Base-by-base conservation (phyloP, 2,888 invertebrate genomes). In the Julus scanicus region DNA sequence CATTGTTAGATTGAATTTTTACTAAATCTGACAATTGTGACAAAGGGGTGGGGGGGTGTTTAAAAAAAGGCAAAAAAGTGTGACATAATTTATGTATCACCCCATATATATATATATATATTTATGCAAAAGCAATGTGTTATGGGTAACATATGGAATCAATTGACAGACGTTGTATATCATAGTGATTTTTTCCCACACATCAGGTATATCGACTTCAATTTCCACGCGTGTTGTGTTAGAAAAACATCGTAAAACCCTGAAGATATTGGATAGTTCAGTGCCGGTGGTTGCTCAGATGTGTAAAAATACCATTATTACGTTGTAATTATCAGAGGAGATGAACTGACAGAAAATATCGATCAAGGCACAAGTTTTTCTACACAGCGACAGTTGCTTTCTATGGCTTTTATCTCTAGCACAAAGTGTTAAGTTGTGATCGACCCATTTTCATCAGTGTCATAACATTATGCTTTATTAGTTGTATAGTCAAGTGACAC, bases 211-310 rank as follows among this genome's bases (percentile, higher is more conserved):
- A 20, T 20, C 20, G n/a, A 63, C n/a, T 44, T 20, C 63, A 63
- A 63, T 63, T 63, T 63, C 9, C 63, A 63, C 6, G 20, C 57
- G n/a, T n/a, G n/a, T n/a, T n/a, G 57, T 20, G 63, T 20, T 20
- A 63, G 63, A 20, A 63, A 63, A 63, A 63, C 63, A 63, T 63
- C 63, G 9, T 63, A 63, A 57, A 63, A 63, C 63, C 63, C 63
- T 63, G 63, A 20, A 63, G 63, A 63, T 63, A 63, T 63, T 63
- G 63, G 63, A 63, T 63, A n/a, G 20, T 63, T 9, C 20, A 63
- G 5, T 20, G n/a, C 20, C 63, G n/a, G n/a, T n/a, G 63, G 63
- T 63, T 20, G n/a, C 63, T 63, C 63, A 63, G 63, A 63, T 63
- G 63, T 63, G 63, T 20, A 63, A 20, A 63, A 63, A 63, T 63